phyloP scores from a whole-genome alignment of 2,113 vertebrate species.

The Scopus umbretta region DNA sequence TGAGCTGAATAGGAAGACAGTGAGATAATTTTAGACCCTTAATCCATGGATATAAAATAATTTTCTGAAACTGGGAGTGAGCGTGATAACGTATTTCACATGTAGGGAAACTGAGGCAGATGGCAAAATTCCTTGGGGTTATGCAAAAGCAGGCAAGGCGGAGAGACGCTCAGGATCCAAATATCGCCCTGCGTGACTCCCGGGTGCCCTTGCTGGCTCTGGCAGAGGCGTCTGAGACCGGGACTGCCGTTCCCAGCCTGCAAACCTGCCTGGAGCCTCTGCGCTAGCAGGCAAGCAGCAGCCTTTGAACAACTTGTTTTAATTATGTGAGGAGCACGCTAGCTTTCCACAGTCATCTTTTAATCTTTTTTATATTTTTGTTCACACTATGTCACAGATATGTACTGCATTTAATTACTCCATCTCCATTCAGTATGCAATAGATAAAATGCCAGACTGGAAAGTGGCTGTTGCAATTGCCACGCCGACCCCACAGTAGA shows the following conservation, averaged over 20 bases:
- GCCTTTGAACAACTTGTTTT: conserved; percentile 34
- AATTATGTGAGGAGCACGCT: conserved; percentile 46
- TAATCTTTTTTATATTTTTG: conserved; percentile 47
- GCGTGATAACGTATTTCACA: not conserved
- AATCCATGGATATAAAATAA: not conserved
- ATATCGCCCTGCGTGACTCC: rapidly evolving
- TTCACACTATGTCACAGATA: conserved; percentile 35
- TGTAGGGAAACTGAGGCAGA: not conserved
- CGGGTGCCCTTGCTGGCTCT: not conserved
- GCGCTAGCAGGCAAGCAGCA: not conserved
- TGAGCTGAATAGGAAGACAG: not conserved
- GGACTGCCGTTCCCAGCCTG: not conserved
- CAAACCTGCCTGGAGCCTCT: not conserved
- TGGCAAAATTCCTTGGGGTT: not conserved
- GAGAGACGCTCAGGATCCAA: not conserved
- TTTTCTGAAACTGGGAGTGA: not conserved
- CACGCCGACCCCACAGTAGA: not conserved
- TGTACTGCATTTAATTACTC: not conserved
- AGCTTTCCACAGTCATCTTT: conserved; percentile 40
- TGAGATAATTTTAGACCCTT: not conserved
- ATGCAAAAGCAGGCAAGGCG: not conserved
- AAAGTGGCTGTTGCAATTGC: not conserved
- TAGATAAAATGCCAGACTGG: not conserved
- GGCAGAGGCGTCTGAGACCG: not conserved
- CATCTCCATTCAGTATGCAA: not conserved